Conservation (phyloP, 64 coral and sea anemone species). For the Trachythela sp. region DNA sequence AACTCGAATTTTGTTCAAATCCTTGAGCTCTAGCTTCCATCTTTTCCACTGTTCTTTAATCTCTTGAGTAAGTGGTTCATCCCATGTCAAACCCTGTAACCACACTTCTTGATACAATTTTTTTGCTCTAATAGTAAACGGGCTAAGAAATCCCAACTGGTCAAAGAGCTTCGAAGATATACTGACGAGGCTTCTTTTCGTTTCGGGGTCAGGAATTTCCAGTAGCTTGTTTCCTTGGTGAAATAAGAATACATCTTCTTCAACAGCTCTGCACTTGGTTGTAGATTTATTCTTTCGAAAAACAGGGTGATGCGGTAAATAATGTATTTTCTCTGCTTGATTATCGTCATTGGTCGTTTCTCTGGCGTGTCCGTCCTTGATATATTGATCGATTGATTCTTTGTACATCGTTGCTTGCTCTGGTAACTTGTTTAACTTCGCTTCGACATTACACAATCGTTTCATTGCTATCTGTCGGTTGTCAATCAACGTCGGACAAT, state of each 20-base stretch:
- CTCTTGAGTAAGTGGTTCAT: neutral
- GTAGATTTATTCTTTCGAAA: neutral
- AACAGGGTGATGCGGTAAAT: constrained; percentile 6
- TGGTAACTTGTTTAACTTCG: neutral
- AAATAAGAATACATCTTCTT: neutral
- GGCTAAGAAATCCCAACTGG: neutral
- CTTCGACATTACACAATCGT: constrained; percentile 15
- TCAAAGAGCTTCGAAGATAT: neutral
- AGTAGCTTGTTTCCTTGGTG: neutral
- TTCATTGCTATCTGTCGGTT: neutral
- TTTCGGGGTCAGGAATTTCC: neutral
- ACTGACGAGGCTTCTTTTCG: neutral
- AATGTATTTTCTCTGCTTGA: neutral
- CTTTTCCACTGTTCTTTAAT: neutral
- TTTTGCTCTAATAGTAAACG: neutral
- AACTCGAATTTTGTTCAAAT: neutral
- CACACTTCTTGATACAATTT: neutral
- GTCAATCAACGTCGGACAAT: neutral
- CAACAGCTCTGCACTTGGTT: neutral
- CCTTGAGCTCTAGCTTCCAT: neutral
- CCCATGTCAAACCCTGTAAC: neutral
- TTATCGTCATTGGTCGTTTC: constrained; percentile 10
- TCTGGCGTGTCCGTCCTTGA: constrained; percentile 2
- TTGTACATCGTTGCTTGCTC: constrained; percentile 22
- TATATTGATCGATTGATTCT: constrained; percentile 24